Base-by-base conservation (phyloP, 2,888 invertebrate species). In the Apodemia zela region DNA sequence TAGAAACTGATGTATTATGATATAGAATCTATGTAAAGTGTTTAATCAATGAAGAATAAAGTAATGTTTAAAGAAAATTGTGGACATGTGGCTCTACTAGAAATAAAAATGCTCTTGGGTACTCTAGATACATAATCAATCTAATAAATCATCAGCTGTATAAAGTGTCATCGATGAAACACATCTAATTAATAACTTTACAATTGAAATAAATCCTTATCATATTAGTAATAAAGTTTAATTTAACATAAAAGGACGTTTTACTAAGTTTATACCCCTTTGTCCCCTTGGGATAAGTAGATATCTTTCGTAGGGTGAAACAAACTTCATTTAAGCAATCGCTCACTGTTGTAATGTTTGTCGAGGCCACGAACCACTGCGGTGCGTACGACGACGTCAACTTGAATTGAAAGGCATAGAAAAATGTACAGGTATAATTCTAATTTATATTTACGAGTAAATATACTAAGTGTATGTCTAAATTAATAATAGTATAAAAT, bases 301-400 rank as follows among this genome's bases (percentile, higher is more conserved):
- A 58, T 74, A 76, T 75, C 75, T 38, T 70, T 72, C 68, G 64
- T 68, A 68, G 73, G 72, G 72, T 66, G 73, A 69, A 72, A 70
- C 72, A 67, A 70, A 71, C 72, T 77, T 72, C 74, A 75, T 77
- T 75, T 71, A 66, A 70, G 66, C 67, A 67, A 73, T 72, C 70
- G 69, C 66, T 69, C 67, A 70, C 61, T 67, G 60, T 62, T 51
- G 42, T 18, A 18, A 51, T 51, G 18, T 18, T 4, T 10, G 7
- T 17, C 47, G 51, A 2, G 21, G 51, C 51, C 51, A 51, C 51
- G 51, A 51, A 18, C 6, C 4, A 11, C 21, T 8, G 21, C 10
- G 10, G 21, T 3, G 18, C 8, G 11, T 21, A 13, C 3, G 11
- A 11, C 38, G 11, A 38, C 7, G 33, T 33, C 0, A 6, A 6